phyloP scores from a whole-genome alignment of 2,797 vertebrate genomes.

The Manis javanica region DNA sequence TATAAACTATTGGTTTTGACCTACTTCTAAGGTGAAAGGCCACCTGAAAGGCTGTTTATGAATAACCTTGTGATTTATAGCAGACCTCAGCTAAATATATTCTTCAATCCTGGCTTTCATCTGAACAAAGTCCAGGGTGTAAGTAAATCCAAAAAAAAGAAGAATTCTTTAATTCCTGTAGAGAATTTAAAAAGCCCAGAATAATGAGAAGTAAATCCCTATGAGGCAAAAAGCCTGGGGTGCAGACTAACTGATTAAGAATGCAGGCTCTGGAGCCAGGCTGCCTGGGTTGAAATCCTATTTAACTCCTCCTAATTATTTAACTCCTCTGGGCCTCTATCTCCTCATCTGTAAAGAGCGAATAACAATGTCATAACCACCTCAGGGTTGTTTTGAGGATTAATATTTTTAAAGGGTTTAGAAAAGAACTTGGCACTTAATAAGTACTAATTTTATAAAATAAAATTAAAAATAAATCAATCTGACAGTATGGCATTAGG shows the following conservation, averaged over 20 bases:
- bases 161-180: slow-evolving; percentile 19
- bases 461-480: slow-evolving; percentile 42
- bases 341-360: not conserved
- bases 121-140: slow-evolving; percentile 11
- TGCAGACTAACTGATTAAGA: not conserved
- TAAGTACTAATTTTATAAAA: not conserved
- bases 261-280: not conserved
- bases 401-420: slow-evolving; percentile 25
- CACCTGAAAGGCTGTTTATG: not conserved
- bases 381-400: not conserved
- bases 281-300: not conserved
- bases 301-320: not conserved
- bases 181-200: slow-evolving; percentile 45
- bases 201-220: not conserved
- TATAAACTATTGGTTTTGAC: not conserved
- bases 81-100: not conserved
- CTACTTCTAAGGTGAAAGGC: not conserved
- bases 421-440: not conserved
- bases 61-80: slow-evolving; percentile 11
- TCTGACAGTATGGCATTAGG: not conserved
- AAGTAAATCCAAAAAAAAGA: not conserved
- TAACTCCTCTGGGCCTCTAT: not conserved
- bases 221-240: not conserved
- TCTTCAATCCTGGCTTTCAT: not conserved
- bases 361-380: not conserved